phyloP scores from a whole-genome alignment of 2,888 invertebrate species.

The Invenusta paracnida region DNA sequence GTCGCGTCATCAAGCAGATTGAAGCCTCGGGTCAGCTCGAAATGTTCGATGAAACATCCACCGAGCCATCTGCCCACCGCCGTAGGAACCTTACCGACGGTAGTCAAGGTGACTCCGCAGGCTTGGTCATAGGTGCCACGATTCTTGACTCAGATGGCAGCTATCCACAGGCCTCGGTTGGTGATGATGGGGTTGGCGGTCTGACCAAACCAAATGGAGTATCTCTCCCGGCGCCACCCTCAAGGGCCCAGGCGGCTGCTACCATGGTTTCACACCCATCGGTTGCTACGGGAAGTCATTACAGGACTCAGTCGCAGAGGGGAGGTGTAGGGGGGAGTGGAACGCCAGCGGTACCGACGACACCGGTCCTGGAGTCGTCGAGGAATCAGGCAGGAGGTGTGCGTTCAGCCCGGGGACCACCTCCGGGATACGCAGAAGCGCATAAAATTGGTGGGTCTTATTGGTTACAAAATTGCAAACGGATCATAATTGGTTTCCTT shows the following conservation, averaged over 20 bases:
- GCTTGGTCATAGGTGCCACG: neutral
- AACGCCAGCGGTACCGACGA: neutral
- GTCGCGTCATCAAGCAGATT: neutral
- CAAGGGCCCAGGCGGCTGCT: neutral
- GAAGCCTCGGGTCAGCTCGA: neutral
- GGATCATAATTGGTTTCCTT: too few species aligned
- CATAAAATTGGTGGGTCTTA: neutral
- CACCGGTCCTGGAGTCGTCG: neutral
- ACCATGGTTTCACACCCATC: too few species aligned
- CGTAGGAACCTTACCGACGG: neutral
- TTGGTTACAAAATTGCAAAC: too few species aligned
- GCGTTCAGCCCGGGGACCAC: neutral
- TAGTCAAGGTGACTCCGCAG: neutral
- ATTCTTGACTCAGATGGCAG: neutral
- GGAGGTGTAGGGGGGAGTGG: too few species aligned
- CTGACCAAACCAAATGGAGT: neutral
- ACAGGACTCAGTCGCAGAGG: too few species aligned
- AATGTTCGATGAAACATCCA: neutral
- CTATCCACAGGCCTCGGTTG: neutral
- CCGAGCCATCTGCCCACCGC: neutral
- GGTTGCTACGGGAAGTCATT: too few species aligned
- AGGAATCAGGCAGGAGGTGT: neutral
- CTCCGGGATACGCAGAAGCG: neutral
- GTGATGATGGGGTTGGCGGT: neutral
- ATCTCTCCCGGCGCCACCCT: neutral